Conservation (phyloP, 2,888 invertebrate genomes). For the Pachydiplax longipennis region DNA sequence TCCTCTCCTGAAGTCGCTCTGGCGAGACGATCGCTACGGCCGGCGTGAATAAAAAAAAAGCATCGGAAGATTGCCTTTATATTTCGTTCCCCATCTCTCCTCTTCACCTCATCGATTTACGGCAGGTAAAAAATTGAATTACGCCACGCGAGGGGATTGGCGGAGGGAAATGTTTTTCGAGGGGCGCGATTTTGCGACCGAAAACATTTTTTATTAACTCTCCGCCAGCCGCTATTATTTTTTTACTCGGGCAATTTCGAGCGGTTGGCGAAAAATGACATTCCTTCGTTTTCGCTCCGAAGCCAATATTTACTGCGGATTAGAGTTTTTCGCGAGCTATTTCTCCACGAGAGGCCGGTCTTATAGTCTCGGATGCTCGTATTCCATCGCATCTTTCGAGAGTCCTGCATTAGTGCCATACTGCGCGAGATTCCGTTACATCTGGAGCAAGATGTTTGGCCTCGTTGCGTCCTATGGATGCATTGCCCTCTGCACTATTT, state of each 20-base stretch:
- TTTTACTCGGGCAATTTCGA: not conserved
- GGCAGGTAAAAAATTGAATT: not conserved
- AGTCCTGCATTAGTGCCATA: too few species aligned
- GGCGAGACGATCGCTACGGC: not conserved
- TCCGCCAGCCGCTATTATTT: not conserved
- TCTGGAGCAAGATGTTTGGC: too few species aligned
- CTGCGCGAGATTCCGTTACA: too few species aligned
- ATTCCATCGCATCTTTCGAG: too few species aligned
- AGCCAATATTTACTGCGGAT: too few species aligned
- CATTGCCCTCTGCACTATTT: too few species aligned
- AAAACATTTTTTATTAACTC: not conserved
- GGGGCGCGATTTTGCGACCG: not conserved
- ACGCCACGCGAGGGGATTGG: not conserved
- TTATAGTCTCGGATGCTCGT: too few species aligned
- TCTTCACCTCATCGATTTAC: not conserved
- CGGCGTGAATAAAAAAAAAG: not conserved
- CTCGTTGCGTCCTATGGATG: too few species aligned
- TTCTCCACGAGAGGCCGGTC: too few species aligned
- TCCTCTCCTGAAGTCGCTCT: not conserved
- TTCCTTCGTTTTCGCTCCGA: not conserved
- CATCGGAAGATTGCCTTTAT: not conserved
- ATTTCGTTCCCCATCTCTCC: not conserved
- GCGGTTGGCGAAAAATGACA: not conserved
- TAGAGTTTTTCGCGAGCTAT: too few species aligned
- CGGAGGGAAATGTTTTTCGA: not conserved